Base-by-base conservation (phyloP, 2,888 invertebrate species). In the Bembecia ichneumoniformis region DNA sequence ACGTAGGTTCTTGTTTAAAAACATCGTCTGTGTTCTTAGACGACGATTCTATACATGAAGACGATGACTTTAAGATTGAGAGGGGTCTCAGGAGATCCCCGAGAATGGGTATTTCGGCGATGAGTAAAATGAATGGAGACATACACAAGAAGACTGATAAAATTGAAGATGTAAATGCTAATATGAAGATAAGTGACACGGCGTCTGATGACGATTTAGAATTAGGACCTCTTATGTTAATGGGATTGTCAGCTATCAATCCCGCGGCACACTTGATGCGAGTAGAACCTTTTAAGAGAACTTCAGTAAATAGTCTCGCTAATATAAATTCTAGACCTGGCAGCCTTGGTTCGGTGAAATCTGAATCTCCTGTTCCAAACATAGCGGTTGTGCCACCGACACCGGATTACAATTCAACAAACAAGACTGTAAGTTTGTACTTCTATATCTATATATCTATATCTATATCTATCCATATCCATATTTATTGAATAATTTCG, bases 371-470 rank as follows among this genome's bases (percentile, higher is more conserved):
- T 52, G 82, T 93, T 57, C 93, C 93, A 51, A 92, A 91, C 64
- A 93, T 94, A 64, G 90, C 93, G 46, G 91, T 94, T 53, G 89
- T 93, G 51, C 93, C 94, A 52, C 92, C 94, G 17, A 93, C 93
- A 1, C 93, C 93, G 3, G 93, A 93, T 61, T 81, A 74, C 58
- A 84, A 78, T 61, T 67, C 73, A 57, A 65, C 66, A 59, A 77
- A 79, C 75, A 81, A 82, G 74, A 84, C 82, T 80, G 81, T 84
- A 64, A 83, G 87, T 75, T 49, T 28, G 28, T 7, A 4, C 17
- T 17, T 17, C 17, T 20, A 4, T 5, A 5, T 20, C 1, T 20
- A 20, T 5, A 5, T 20, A 5, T 20, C 20, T 20, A 20, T 20
- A 20, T 17, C 17, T 20, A 4, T 5, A 5, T 20, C 1, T 20